These are phyloP conservation scores for Mesorhabditis spiculigera DNA, from an alignment of 2,888 invertebrate genomes.

Conservation along the genomic window DNA sequence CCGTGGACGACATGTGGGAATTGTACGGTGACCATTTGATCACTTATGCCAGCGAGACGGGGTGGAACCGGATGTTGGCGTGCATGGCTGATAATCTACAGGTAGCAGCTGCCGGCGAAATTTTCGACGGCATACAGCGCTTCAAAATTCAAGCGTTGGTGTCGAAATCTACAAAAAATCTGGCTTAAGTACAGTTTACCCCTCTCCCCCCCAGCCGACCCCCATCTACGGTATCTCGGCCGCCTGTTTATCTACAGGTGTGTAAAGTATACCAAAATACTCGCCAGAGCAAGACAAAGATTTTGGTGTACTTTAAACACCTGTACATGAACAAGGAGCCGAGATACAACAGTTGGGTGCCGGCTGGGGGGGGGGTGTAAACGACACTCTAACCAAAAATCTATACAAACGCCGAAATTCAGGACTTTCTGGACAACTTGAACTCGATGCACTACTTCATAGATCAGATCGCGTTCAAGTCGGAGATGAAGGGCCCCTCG, in stretches of 20 bases:
- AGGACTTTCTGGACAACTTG: slow-evolving; percentile 51
- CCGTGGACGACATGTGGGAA: slow-evolving; percentile 49
- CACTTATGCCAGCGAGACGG: slow-evolving; percentile 45
- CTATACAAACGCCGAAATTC: background rate
- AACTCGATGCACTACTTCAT: slow-evolving; percentile 56
- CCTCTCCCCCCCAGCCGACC: too few species aligned
- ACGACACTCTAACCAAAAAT: background rate
- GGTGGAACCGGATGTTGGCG: slow-evolving; percentile 47
- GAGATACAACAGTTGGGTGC: background rate
- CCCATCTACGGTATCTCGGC: too few species aligned
- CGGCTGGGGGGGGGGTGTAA: too few species aligned
- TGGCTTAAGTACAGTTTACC: too few species aligned
- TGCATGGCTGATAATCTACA: slow-evolving; percentile 49
- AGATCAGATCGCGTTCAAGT: slow-evolving; percentile 51
- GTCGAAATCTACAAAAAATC: too few species aligned
- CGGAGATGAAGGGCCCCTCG: slow-evolving; percentile 48
- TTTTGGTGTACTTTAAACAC: too few species aligned
- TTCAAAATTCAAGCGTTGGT: too few species aligned
- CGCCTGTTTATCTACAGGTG: too few species aligned
- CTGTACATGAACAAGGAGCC: background rate
- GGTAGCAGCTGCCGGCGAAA: too few species aligned
- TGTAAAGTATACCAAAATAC: too few species aligned
- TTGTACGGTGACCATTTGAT: slow-evolving; percentile 48
- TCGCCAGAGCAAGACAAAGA: too few species aligned
- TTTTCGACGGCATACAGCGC: too few species aligned